phyloP scores from a whole-genome alignment of 2,113 vertebrate species.

The Tachysurus vachellii region DNA sequence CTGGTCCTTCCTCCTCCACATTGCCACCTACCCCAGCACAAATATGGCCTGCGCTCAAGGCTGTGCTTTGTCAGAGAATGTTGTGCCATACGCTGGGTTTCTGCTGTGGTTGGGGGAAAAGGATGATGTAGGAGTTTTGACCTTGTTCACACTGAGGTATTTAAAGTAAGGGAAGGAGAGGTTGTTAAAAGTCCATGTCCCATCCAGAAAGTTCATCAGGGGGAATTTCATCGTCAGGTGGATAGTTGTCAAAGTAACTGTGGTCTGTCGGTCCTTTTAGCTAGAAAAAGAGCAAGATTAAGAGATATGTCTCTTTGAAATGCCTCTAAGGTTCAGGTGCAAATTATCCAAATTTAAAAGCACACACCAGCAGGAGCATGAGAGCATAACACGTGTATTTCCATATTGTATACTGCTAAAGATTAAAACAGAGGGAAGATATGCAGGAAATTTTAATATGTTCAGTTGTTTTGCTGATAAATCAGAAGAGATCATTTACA shows the following conservation, averaged over 20 bases:
- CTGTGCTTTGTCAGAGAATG: slow-evolving; percentile 37
- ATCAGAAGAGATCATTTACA: not conserved
- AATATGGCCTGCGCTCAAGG: slow-evolving; percentile 34
- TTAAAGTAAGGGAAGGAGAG: slow-evolving; percentile 5
- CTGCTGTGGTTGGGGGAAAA: slow-evolving; percentile 26
- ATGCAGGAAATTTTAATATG: not conserved
- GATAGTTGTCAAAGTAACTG: slow-evolving; percentile 90
- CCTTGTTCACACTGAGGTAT: slow-evolving; percentile 23
- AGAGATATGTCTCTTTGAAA: not conserved
- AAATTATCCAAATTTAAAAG: too few species aligned
- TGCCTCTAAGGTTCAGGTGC: too few species aligned
- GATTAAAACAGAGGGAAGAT: not conserved
- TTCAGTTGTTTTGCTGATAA: not conserved
- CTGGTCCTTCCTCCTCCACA: slow-evolving; percentile 38
- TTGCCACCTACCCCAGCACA: slow-evolving; percentile 41
- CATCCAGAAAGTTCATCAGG: slow-evolving; percentile 92
- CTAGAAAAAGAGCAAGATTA: slow-evolving; percentile 62
- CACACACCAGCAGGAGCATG: not conserved
- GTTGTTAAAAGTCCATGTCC: slow-evolving; percentile 89
- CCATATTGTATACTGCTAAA: not conserved
- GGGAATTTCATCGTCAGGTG: slow-evolving; percentile 84
- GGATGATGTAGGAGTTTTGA: slow-evolving; percentile 31
- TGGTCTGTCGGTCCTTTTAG: slow-evolving; percentile 84
- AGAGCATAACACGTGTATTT: not conserved
- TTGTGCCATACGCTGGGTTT: slow-evolving; percentile 25